A percentile compares a stretch with the other conserved stretches of the same genome.
phyloP scores from a whole-genome alignment of 2,113 vertebrate species.

The Anguilla japonica region DNA sequence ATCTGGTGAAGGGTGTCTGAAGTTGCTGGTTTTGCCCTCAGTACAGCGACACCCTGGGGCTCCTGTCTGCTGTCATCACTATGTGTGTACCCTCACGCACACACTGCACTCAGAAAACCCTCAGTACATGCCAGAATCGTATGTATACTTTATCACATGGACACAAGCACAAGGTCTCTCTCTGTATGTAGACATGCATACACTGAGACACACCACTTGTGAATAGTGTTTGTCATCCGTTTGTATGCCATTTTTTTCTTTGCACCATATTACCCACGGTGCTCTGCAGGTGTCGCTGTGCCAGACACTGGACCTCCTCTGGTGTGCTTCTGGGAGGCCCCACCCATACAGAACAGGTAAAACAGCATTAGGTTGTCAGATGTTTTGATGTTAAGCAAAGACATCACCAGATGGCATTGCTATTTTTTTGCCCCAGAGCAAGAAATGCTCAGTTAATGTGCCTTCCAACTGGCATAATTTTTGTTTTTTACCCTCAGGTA shows the following conservation, averaged over 20 bases:
- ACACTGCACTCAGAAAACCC: neutral
- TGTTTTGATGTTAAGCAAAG: no score
- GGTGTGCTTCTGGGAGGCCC: slow-evolving; percentile 77
- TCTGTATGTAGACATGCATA: neutral
- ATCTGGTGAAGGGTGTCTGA: slow-evolving; percentile 78
- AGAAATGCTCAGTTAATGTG: no score
- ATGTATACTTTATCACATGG: neutral
- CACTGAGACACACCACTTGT: neutral
- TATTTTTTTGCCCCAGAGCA: no score
- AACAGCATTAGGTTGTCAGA: no score
- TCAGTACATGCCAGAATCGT: no score
- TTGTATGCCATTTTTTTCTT: neutral
- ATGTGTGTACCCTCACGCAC: slow-evolving; percentile 68
- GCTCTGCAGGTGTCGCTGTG: slow-evolving; percentile 76
- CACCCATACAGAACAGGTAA: slow-evolving; percentile 64
- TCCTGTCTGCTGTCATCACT: slow-evolving; percentile 77
- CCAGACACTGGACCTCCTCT: slow-evolving; percentile 65
- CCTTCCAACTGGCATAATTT: no score
- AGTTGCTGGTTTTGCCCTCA: slow-evolving; percentile 76
- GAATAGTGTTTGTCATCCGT: neutral
- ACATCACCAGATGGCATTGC: no score
- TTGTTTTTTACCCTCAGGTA: no score
- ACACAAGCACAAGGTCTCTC: no score
- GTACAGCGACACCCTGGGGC: slow-evolving; percentile 75
- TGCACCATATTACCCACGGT: slow-evolving; percentile 41